Evolutionary conservation across 2,888 invertebrate species (phyloP).

Genomic region (Tachina grossa): DNA sequence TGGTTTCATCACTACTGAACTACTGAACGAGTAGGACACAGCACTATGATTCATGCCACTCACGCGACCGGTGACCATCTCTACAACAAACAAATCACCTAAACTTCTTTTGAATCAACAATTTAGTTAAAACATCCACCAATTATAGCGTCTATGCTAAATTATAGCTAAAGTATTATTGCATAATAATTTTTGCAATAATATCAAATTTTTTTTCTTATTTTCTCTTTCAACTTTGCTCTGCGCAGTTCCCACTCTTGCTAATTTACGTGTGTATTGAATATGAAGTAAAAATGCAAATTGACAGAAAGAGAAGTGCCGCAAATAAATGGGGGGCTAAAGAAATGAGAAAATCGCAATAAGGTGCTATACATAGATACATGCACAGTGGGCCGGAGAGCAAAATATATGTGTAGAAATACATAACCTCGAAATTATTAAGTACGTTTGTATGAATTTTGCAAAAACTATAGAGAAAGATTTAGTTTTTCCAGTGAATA

Average conservation of each 20-base stretch:
- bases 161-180: slow-evolving; percentile 12
- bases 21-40: too few species aligned
- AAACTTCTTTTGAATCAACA: neutral
- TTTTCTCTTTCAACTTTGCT: neutral
- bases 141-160: slow-evolving; percentile 20
- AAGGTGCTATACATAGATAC: slow-evolving; percentile 18
- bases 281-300: neutral
- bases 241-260: slow-evolving; percentile 47
- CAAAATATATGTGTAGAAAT: too few species aligned
- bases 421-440: too few species aligned
- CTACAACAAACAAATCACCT: too few species aligned
- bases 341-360: slow-evolving; percentile 7
- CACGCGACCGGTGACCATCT: too few species aligned
- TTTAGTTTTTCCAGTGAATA: too few species aligned
- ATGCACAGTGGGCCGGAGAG: neutral
- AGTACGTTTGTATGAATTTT: too few species aligned
- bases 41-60: too few species aligned
- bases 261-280: neutral
- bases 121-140: slow-evolving; percentile 20
- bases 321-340: slow-evolving; percentile 75
- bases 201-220: slow-evolving; percentile 1
- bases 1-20: too few species aligned
- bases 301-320: slow-evolving; percentile 75
- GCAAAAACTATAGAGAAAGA: too few species aligned
- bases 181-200: slow-evolving; percentile 14